These are phyloP conservation scores for Nansenia antarctica DNA, from an alignment of 2,113 vertebrate genomes.

Conservation along the genomic window DNA sequence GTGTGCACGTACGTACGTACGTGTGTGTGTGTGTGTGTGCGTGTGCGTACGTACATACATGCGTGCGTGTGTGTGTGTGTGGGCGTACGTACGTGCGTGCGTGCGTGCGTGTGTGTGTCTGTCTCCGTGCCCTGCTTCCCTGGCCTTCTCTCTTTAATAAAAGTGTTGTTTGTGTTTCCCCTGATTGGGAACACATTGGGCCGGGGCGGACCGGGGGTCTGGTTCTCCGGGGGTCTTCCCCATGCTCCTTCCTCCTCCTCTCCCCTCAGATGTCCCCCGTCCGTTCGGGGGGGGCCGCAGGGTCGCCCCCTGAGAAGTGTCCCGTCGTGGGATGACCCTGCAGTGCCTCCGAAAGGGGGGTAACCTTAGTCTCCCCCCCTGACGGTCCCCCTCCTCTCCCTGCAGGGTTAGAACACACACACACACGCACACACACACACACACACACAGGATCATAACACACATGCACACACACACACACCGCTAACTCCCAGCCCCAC, in stretches of 20 bases:
- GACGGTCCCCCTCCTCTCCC: conserved; percentile 73
- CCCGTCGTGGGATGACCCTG: conserved; percentile 87
- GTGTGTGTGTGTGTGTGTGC: conserved; percentile 70
- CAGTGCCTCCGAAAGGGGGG: conserved; percentile 80
- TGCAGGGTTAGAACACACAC: conserved; percentile 51
- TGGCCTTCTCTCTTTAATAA: conserved; percentile 87
- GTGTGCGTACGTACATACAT: conserved; percentile 65
- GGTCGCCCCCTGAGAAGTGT: conserved; percentile 82
- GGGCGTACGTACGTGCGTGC: background rate
- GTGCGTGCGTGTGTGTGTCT: conserved; percentile 62
- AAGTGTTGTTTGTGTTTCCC: conserved; percentile 92
- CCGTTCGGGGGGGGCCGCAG: conserved; percentile 79
- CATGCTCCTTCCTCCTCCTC: conserved; percentile 83
- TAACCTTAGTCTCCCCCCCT: conserved; percentile 84
- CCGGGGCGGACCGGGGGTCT: conserved; percentile 79
- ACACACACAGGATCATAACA: conserved; percentile 65
- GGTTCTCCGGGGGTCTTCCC: conserved; percentile 86
- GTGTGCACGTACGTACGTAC: conserved; percentile 67
- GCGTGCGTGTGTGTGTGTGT: conserved; percentile 10
- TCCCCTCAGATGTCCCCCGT: conserved; percentile 90
- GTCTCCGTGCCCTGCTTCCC: conserved; percentile 68
- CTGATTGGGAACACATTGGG: conserved; percentile 98
- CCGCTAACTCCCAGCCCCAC: conserved; percentile 14
- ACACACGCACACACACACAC: background rate
- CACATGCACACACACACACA: too few relatives aligned